Evolutionary conservation across 2,113 vertebrate species (phyloP), one percentile per base, ranked within the genome.

Genomic region (Balaeniceps rex): DNA sequence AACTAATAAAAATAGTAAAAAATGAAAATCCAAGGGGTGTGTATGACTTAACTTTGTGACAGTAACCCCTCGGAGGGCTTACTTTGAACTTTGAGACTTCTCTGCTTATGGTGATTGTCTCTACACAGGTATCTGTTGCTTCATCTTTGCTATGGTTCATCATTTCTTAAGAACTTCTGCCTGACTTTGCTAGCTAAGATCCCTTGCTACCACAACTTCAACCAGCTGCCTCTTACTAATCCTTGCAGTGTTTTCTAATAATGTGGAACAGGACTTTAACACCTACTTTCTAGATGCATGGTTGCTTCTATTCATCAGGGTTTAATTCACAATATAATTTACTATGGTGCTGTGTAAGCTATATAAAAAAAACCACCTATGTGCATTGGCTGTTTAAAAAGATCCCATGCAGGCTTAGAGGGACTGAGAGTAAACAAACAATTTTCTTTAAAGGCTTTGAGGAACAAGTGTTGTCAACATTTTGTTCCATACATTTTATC

Each of bases 231-330:
- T 91, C n/a, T 76, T 34, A 19, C 60, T 93, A 96, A 94, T 91
- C 84, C 89, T 81, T 61, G 51, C 69, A 91, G 58, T 68, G 58
- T 87, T 88, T 90, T 31, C 63, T 65, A 71, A 87, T 83, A 94
- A 75, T 71, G 88, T 88, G 63, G 52, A 91, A 54, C 22, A 85
- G 77, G 84, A 92, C 85, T 95, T 94, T 52, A 83, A 65, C 93
- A 91, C 72, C 64, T 77, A 65, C 72, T 88, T 83, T 55, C 66
- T 85, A 40, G 81, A 78, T 89, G 92, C 91, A 85, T 93, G 90
- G 52, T 51, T 90, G 91, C 64, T 87, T 89, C 93, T 77, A 81
- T 97, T 97, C 83, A 84, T 33, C 28, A 11, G 51, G 60, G 69
- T 90, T 97, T 88, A 83, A 83, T 87, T 91, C 84, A 69, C 26